Conservation (phyloP, 2,113 vertebrate genomes). For the Muntiacus muntjak region DNA sequence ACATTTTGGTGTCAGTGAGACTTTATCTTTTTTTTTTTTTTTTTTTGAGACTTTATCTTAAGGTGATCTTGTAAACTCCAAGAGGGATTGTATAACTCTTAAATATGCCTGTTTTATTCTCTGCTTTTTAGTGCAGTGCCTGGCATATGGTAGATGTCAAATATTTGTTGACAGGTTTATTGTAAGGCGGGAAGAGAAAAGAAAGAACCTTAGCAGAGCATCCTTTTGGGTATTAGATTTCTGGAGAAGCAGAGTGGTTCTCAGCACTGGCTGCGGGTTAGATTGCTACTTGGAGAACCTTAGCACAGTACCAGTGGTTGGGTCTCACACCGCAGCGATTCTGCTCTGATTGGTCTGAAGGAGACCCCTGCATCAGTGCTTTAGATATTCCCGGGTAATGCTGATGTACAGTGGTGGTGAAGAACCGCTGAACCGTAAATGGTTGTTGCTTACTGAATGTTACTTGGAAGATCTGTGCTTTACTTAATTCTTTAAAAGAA, state of each 20-base stretch:
- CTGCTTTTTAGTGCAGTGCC: not conserved
- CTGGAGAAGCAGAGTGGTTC: not conserved
- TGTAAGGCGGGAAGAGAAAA: not conserved
- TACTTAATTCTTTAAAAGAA: conserved; percentile 4
- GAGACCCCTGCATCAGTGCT: not conserved
- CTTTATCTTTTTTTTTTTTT: not conserved
- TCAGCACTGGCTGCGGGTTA: not conserved
- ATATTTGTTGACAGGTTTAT: not conserved
- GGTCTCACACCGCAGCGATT: not conserved
- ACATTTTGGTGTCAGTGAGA: not conserved
- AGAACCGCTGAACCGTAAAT: not conserved
- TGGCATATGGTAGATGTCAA: not conserved
- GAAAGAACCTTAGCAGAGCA: not conserved
- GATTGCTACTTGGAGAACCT: not conserved
- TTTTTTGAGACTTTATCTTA: not conserved
- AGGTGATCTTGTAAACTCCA: not conserved
- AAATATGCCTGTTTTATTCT: not conserved
- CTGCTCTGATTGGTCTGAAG: not conserved
- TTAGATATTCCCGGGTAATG: not conserved
- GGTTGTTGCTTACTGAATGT: not conserved
- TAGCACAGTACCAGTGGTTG: not conserved
- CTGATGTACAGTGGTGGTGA: not conserved
- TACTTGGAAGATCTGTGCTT: conserved; percentile 7
- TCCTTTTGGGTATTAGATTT: not conserved
- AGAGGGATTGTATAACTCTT: not conserved